Base-by-base conservation (phyloP, 2,113 vertebrate genomes). In the Castor canadensis region DNA sequence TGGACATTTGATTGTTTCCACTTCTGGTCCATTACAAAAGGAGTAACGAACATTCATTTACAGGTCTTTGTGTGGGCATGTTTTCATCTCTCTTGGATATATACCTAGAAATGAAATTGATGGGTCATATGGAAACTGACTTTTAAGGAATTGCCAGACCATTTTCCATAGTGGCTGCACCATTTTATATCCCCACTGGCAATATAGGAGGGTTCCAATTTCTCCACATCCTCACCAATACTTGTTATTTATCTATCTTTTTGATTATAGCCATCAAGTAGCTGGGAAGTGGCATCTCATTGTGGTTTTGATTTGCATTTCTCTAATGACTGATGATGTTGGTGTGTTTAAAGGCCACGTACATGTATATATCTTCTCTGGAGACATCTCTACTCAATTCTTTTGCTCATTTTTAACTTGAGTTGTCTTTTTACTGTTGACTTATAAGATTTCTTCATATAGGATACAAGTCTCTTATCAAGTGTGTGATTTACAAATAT, bases 31-130 rank as follows among this genome's bases (percentile, higher is more conserved):
- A 17, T 30, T 71, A 40, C 62, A 26, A 47, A 73, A 81, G 62
- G 17, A 54, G 52, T 35, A 47, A 6, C n/a, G 20, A 52, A 71
- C 6, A 49, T 24, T 73, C 28, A 52, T 2, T 30, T 64, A 20
- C 1, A 79, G 72, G 38, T 52, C 58, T 91, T 26, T 71, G 2
- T 66, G 17, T 30, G 30, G 67, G 40, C 2, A 60, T 15, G 4
- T 66, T 89, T 95, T 87, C 60, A 47, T 82, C 86, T 72, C 58
- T 85, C 54, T 58, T 71, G 79, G 60, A 49, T 76, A 82, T 87
- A 73, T 62, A 49, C 15, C n/a, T 79, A 88, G 64, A n/a, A 81
- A 43, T 30, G 32, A 52, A 82, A 83, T 20, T 87, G 56, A 32
- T 73, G 76, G 67, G 40, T 69, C 38, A 20, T 2, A 64, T 12